Base-by-base conservation (phyloP, 1,140 invertebrate genomes). In the Saccostrea echinata region DNA sequence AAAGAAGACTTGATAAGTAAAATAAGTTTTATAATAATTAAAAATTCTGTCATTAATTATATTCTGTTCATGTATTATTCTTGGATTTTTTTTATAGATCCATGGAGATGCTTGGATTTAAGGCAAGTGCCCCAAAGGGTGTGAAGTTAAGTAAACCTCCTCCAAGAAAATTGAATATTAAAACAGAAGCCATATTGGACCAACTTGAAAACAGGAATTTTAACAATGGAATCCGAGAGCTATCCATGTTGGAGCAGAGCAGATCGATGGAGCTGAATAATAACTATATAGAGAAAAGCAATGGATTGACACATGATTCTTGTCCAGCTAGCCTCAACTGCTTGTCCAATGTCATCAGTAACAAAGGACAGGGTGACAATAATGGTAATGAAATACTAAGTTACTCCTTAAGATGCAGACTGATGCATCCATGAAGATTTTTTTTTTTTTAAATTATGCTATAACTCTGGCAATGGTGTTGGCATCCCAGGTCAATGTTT, bases 101-200 rank as follows among this genome's bases (percentile, higher is more conserved):
- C 2, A 76, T 76, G 68, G 68, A 76, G 18, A 76, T 30, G 27
- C 68, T 76, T 76, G 68, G 68, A 76, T 76, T 76, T 16, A 27
- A 76, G 27, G 68, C 68, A 12, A 24, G 68, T 30, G 68, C 68
- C 68, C 68, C 68, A 30, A 27, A 27, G 68, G 68, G 68, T 76
- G 30, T 33, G 9, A 76, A 76, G 30, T 76, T 76, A 27, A 76
- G 12, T 16, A 76, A 76, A 76, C 68, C 68, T 13, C 68, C 68
- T 33, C 68, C 68, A 24, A 76, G 68, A 30, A 76, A 76, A 30
- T 27, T 76, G 4, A 76, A 43, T 43, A 43, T 43, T 43, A 43
- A 6, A 33, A 30, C 68, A 76, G 68, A 30, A 2, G 68, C 24
- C 24, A 76, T 76, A 16, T 30, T 30, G 30, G 27, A 76, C 11